Percentiles rank a stretch among this genome's conserved stretches.
phyloP scores from a whole-genome alignment of 2,888 invertebrate genomes.

The Conchocele bisecta region DNA sequence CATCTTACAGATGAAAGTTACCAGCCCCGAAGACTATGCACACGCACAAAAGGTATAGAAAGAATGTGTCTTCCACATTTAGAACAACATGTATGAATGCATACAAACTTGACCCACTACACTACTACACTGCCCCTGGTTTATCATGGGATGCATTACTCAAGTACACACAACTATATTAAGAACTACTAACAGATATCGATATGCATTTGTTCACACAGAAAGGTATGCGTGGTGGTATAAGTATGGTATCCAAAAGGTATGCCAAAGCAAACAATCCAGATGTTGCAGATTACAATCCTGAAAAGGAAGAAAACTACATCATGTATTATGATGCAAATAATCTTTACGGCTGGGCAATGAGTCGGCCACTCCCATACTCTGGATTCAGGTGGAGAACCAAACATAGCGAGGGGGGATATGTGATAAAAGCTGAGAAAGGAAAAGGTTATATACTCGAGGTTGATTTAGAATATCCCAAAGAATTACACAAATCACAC shows the following conservation, averaged over 20 bases:
- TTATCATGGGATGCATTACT: slow-evolving; percentile 75
- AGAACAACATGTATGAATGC: slow-evolving; percentile 60
- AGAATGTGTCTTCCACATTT: slow-evolving; percentile 74
- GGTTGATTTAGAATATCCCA: slow-evolving; percentile 41
- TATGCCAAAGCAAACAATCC: slow-evolving; percentile 70
- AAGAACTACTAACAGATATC: slow-evolving; percentile 69
- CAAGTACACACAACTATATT: slow-evolving; percentile 63
- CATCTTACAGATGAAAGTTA: slow-evolving; percentile 34
- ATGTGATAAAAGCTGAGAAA: slow-evolving; percentile 34
- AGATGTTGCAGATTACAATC: slow-evolving; percentile 54
- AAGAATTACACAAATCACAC: slow-evolving; percentile 24
- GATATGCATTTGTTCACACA: slow-evolving; percentile 66
- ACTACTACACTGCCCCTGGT: slow-evolving; percentile 71
- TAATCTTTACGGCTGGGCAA: slow-evolving; percentile 30
- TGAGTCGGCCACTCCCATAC: slow-evolving; percentile 21
- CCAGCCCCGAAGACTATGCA: slow-evolving; percentile 56
- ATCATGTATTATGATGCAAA: slow-evolving; percentile 32
- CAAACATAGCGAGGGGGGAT: too few relatives aligned
- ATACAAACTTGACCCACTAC: slow-evolving; percentile 68
- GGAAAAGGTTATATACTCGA: slow-evolving; percentile 33
- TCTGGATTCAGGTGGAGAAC: slow-evolving; percentile 36
- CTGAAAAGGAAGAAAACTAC: slow-evolving; percentile 38
- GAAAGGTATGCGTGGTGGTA: slow-evolving; percentile 51
- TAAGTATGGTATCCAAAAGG: slow-evolving; percentile 60
- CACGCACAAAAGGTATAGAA: slow-evolving; percentile 57